Conservation (phyloP, 2,113 vertebrate genomes). For the Austrofundulus limnaeus region DNA sequence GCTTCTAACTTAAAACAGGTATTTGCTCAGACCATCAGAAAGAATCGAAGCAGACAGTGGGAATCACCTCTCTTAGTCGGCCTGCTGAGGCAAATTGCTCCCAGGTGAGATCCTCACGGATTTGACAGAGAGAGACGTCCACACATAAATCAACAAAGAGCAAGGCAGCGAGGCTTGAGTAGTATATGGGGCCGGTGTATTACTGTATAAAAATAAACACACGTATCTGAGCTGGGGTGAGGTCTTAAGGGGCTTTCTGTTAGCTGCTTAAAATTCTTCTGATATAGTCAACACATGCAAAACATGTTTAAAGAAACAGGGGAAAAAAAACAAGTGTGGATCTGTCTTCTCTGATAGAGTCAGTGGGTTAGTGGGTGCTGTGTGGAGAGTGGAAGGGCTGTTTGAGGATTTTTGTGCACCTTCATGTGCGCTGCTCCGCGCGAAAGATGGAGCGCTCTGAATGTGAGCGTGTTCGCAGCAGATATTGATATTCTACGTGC, state of each 20-base stretch:
- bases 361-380: conserved; percentile 18
- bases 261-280: conserved; percentile 84
- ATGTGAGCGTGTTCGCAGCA: conserved; percentile 5
- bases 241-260: conserved; percentile 78
- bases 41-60: conserved; percentile 15
- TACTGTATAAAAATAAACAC: conserved; percentile 34
- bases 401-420: conserved; percentile 19
- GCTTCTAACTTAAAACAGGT: background rate
- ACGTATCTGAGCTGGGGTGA: conserved; percentile 30
- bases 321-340: conserved; percentile 11
- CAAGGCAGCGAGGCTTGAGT: conserved; percentile 26
- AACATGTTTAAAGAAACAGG: conserved; percentile 57
- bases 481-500: conserved; percentile 69
- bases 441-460: conserved; percentile 21
- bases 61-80: conserved; percentile 24
- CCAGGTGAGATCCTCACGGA: conserved; percentile 55
- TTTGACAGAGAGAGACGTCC: conserved; percentile 65
- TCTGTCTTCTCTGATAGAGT: conserved; percentile 31
- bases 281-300: conserved; percentile 70
- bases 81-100: conserved; percentile 33
- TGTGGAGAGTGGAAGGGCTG: background rate
- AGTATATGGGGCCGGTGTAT: conserved; percentile 32
- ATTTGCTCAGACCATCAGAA: conserved; percentile 18
- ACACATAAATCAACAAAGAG: conserved; percentile 57
- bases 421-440: conserved; percentile 37